Evolutionary conservation across 2,113 vertebrate genomes (phyloP).

Genomic region (Vulpes ferrilata): DNA sequence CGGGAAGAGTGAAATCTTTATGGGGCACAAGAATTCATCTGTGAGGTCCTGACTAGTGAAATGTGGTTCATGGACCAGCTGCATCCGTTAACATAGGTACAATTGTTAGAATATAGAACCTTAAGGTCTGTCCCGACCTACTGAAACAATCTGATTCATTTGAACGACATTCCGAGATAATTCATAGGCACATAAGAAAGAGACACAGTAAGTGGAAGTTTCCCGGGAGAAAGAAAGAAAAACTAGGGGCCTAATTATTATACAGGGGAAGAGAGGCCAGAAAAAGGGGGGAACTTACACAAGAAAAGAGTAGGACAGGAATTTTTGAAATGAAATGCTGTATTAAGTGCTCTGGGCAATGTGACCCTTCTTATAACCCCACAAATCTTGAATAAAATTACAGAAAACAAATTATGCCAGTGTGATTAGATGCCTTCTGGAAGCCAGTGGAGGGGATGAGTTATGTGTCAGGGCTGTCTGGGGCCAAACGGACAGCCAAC

Average conservation of each 20-base stretch:
- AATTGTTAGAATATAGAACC: not conserved
- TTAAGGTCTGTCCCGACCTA: not conserved
- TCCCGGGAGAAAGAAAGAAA: not conserved
- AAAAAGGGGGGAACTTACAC: not conserved
- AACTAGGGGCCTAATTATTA: not conserved
- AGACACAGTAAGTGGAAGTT: not conserved
- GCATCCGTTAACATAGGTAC: accelerated
- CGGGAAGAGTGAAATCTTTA: not conserved
- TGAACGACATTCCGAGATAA: not conserved
- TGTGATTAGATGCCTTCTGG: not conserved
- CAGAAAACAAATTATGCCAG: not conserved
- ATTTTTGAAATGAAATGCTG: not conserved
- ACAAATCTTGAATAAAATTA: constrained; percentile 29
- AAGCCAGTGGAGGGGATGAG: not conserved
- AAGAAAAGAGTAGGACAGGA: not conserved
- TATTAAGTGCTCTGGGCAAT: not conserved
- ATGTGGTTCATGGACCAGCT: too few species aligned
- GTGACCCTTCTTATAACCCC: not conserved
- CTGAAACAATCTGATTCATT: not conserved
- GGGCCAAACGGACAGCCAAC: not conserved
- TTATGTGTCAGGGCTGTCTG: not conserved
- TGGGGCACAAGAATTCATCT: not conserved
- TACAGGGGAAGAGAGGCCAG: not conserved
- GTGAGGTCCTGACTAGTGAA: not conserved
- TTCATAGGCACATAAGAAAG: not conserved